phyloP scores from a whole-genome alignment of 1,140 invertebrate genomes.

The Marisa cornuarietis region DNA sequence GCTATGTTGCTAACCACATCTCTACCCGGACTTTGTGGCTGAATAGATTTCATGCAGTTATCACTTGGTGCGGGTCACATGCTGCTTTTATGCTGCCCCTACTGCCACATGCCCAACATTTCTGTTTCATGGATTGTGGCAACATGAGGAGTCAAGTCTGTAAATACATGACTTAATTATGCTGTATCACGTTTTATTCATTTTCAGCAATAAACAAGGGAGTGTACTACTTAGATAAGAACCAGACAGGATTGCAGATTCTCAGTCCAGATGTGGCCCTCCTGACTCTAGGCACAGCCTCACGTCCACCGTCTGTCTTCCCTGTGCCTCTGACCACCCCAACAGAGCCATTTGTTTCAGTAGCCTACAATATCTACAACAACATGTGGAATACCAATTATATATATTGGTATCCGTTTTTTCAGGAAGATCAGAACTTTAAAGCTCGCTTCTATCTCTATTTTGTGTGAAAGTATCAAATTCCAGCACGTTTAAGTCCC shows the following conservation, averaged over 20 bases:
- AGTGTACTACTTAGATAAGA: slow-evolving; percentile 27
- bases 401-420: slow-evolving; percentile 55
- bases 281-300: slow-evolving; percentile 32
- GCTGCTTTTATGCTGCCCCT: too few relatives aligned
- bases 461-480: slow-evolving; percentile 7
- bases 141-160: background rate
- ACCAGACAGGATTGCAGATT: slow-evolving; percentile 34
- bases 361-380: slow-evolving; percentile 53
- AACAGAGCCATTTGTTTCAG: slow-evolving; percentile 33
- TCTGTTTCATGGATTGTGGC: background rate
- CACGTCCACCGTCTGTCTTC: slow-evolving; percentile 34
- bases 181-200: slow-evolving; percentile 3
- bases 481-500: too few relatives aligned
- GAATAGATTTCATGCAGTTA: too few relatives aligned
- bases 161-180: too few relatives aligned
- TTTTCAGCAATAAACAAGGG: slow-evolving; percentile 40
- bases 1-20: too few relatives aligned
- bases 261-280: slow-evolving; percentile 39
- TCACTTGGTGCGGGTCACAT: too few relatives aligned
- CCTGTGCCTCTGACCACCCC: slow-evolving; percentile 48
- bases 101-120: background rate
- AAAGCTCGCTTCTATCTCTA: slow-evolving; percentile 36
- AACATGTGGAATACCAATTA: slow-evolving; percentile 59
- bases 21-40: too few relatives aligned
- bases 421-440: slow-evolving; percentile 36